Evolutionary conservation across 1,140 invertebrate genomes (phyloP).

Genomic region (Lutraria rhynchaena): DNA sequence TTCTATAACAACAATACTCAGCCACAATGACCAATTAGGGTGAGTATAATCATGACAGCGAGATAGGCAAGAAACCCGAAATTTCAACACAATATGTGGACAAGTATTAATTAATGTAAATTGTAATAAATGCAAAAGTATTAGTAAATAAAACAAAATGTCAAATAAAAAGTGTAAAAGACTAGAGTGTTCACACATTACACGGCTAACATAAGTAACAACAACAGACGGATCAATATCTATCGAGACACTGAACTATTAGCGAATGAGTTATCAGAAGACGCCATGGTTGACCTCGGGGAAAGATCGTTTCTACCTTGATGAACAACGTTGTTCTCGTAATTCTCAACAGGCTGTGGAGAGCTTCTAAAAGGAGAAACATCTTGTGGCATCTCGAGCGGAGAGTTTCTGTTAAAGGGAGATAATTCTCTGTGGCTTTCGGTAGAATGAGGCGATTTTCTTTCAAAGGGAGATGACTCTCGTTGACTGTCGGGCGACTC

Average conservation of each 20-base stretch:
- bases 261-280: constrained; percentile 36
- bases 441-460: constrained; percentile 34
- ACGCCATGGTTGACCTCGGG: constrained; percentile 45
- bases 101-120: too few species aligned
- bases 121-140: too few species aligned
- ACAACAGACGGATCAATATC: too few species aligned
- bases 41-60: too few species aligned
- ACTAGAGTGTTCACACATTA: too few species aligned
- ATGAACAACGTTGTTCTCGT: constrained; percentile 14
- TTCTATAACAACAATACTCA: too few species aligned
- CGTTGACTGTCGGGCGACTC: constrained; percentile 21
- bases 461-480: constrained; percentile 45
- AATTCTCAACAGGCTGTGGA: constrained; percentile 17
- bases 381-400: constrained; percentile 19
- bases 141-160: too few species aligned
- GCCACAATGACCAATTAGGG: too few species aligned
- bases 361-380: constrained; percentile 33
- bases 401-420: constrained; percentile 45
- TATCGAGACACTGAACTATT: constrained; percentile 40
- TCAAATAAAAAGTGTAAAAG: too few species aligned
- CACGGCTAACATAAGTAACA: too few species aligned
- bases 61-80: too few species aligned
- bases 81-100: too few species aligned
- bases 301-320: constrained; percentile 39
- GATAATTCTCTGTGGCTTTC: constrained; percentile 39